These are phyloP conservation scores for Psittacula derbiana DNA, from an alignment of 2,797 vertebrate genomes.

Conservation along the genomic window DNA sequence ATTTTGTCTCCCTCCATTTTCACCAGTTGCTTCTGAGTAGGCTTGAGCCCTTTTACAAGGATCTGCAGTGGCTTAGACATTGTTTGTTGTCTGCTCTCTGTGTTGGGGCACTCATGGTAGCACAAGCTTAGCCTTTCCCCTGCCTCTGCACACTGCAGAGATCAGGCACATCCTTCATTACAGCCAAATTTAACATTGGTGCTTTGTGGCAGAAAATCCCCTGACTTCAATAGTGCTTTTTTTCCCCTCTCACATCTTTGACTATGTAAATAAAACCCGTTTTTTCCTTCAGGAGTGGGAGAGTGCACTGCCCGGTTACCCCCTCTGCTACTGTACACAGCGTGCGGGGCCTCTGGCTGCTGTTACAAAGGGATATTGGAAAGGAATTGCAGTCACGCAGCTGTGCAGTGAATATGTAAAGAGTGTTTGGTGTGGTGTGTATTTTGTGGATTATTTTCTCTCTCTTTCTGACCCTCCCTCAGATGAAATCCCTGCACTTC, in stretches of 20 bases:
- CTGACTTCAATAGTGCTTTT: background rate
- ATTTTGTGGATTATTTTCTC: conserved; percentile 53
- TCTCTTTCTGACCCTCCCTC: conserved; percentile 32
- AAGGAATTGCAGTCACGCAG: background rate
- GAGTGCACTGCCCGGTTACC: background rate
- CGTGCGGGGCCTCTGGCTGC: rapidly evolving
- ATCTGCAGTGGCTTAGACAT: background rate
- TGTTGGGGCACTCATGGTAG: background rate
- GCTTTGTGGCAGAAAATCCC: background rate
- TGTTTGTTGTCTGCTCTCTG: background rate
- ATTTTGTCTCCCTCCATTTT: background rate
- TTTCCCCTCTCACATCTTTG: background rate
- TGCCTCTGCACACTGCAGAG: background rate
- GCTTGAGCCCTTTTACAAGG: background rate
- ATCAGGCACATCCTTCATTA: background rate
- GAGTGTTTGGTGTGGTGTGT: background rate
- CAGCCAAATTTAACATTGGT: background rate
- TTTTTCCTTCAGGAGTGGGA: background rate
- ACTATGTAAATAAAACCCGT: background rate
- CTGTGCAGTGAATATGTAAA: background rate
- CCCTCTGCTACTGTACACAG: background rate
- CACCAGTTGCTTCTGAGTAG: background rate
- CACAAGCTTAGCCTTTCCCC: background rate
- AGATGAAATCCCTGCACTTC: conserved; percentile 23
- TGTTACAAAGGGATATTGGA: background rate